Evolutionary conservation across 2,113 vertebrate genomes (phyloP), one percentile per base, ranked within the genome.

Genomic region (Hirundichthys speculiger): DNA sequence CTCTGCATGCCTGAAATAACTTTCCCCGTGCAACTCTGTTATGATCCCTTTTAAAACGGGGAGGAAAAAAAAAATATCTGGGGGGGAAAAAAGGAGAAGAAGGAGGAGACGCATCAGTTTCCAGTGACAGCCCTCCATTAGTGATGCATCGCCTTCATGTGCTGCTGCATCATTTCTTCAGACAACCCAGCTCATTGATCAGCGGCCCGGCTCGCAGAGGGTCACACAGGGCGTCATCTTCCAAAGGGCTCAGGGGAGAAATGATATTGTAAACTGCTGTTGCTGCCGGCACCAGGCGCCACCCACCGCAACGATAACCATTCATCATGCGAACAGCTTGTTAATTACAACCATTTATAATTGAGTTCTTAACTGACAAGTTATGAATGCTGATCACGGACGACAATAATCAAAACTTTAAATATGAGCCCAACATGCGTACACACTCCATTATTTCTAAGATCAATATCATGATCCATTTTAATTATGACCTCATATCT

Each of bases 301-400:
- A 51, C 57, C 51, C 18, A 2, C 4, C 56, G 53, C 64, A 80
- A 64, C 48, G 67, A 75, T 62, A 50, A n/a, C 63, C 58, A 83
- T 86, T 79, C 69, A 84, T 87, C 71, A 86, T 42, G 65, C 19
- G 27, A 39, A 39, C 48, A 19, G 45, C 40, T 10, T 69, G 77
- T 86, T 86, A 72, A 88, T 84, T 88, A 75, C 10, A 78, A 68
- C 48, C 54, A 57, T 67, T 80, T 46, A 84, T 85, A 82, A 86
- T 84, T 61, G 64, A 73, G 59, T n/a, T 20, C 43, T 30, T 58
- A 79, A 64, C 21, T 65, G 74, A 84, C 82, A 69, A 40, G 39
- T 55, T 75, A 58, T 82, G 63, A 78, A 84, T 70, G 79, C 60
- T 59, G 74, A 86, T 80, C 47, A 46, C 19, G 18, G 11, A 22